phyloP scores from a whole-genome alignment of 2,797 vertebrate species.

The Lepus oiostolus region DNA sequence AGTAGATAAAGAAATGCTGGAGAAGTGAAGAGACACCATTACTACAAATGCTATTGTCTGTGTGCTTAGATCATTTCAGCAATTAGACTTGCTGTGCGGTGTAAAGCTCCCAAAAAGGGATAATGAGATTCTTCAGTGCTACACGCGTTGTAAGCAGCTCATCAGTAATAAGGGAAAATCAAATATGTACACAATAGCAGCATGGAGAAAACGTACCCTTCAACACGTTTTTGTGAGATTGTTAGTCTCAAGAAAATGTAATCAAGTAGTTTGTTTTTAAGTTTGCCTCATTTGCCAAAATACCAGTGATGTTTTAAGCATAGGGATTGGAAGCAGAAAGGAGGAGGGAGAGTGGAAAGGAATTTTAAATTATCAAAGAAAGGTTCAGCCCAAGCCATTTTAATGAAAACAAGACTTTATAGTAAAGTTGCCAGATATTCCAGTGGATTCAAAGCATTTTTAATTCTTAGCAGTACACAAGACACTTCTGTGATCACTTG shows the following conservation, averaged over 20 bases:
- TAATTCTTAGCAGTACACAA: constrained; percentile 55
- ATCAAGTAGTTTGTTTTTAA: constrained; percentile 64
- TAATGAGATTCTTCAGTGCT: background rate
- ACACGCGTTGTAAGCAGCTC: background rate
- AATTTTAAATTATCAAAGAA: constrained; percentile 75
- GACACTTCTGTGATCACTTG: constrained; percentile 16
- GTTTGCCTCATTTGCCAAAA: constrained; percentile 69
- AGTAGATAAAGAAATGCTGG: background rate
- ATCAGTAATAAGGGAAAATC: background rate
- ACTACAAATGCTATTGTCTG: background rate
- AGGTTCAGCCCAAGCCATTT: constrained; percentile 72
- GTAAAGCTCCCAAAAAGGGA: background rate
- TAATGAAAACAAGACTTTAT: constrained; percentile 76
- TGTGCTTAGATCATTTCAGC: background rate
- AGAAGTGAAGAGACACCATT: background rate
- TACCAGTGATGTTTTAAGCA: constrained; percentile 66
- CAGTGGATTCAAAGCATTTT: constrained; percentile 58
- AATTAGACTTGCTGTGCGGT: background rate
- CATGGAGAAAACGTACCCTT: background rate
- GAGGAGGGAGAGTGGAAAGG: constrained; percentile 60
- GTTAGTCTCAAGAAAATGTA: constrained; percentile 4
- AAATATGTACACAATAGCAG: background rate
- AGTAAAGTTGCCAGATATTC: constrained; percentile 63
- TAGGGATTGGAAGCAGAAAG: constrained; percentile 19
- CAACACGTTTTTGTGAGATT: background rate